A percentile compares a stretch with the other conserved stretches of the same genome.
These are phyloP conservation scores for Andrena camellia DNA, from an alignment of 2,888 invertebrate species.

Conservation along the genomic window DNA sequence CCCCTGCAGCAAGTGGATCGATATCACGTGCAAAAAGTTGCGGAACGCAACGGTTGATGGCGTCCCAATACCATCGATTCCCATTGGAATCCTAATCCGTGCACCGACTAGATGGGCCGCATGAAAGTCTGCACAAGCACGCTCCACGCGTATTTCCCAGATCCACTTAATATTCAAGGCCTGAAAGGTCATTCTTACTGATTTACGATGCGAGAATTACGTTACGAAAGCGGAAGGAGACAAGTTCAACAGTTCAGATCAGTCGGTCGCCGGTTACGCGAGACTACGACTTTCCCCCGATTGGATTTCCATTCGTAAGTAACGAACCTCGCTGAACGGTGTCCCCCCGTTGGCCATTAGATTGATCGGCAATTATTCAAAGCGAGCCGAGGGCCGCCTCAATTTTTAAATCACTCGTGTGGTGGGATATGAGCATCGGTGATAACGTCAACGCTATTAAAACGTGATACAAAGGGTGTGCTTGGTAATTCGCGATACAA, in stretches of 20 bases:
- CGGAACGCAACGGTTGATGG: too few species aligned
- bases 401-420: too few species aligned
- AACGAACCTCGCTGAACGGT: slow-evolving; percentile 24
- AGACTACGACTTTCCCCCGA: slow-evolving; percentile 60
- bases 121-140: background rate
- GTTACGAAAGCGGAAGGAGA: slow-evolving; percentile 77
- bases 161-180: slow-evolving; percentile 60
- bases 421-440: too few species aligned
- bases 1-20: background rate
- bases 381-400: background rate
- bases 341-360: background rate
- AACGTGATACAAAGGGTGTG: too few species aligned
- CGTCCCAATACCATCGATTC: background rate
- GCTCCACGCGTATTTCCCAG: slow-evolving; percentile 45
- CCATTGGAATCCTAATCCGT: slow-evolving; percentile 1
- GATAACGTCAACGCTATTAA: too few species aligned
- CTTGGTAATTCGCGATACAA: too few species aligned
- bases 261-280: slow-evolving; percentile 63
- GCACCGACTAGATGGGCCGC: background rate
- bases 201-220: slow-evolving; percentile 60
- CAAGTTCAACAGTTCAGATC: slow-evolving; percentile 78
- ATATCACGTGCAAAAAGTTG: background rate
- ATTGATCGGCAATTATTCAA: slow-evolving; percentile 30
- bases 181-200: slow-evolving; percentile 55
- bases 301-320: slow-evolving; percentile 49